Evolutionary conservation across 2,888 invertebrate genomes (phyloP), one percentile per base, ranked within the genome.

Genomic region (Lasius fuliginosus): DNA sequence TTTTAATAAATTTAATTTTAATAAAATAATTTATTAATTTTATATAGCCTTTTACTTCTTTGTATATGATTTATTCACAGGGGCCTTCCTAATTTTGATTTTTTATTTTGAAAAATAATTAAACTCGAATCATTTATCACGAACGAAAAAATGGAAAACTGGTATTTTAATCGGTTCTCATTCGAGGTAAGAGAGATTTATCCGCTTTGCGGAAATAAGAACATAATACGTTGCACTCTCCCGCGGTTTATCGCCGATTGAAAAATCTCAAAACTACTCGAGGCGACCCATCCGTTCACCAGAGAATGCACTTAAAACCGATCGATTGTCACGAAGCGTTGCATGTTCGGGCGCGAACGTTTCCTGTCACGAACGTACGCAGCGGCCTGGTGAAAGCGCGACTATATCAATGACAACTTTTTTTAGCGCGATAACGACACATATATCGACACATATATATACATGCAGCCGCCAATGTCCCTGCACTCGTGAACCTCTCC

Each of bases 351-450:
- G 27, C 8, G 15, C 36, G n/a, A 23, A 27, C n/a, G n/a, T 79
- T 79, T 79, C 33, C 58, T 30, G 42, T 9, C 18, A 46, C 60
- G 33, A 67, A 30, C 12, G n/a, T 42, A n/a, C 76, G 23, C 18
- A 42, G 40, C n/a, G 65, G 53, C 12, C 18, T 36, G 23, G 79
- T 79, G 79, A 79, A 79, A 79, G 79, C 60, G 30, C 60, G 33
- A 60, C 18, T 58, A 49, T 79, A 49, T 79, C 71, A 60, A 77
- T 67, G 76, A 36, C 5, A 27, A n/a, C 46, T 58, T 18, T 49
- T 49, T 53, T 53, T 53, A 6, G 5, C 46, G 23, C 12, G 79
- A 79, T 79, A 79, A 71, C 23, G 60, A 3, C 53, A 8, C 53
- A 53, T 53, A 23, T 23, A 23, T 79, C 33, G 23, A 46, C 18